Evolutionary conservation across 2,113 vertebrate genomes (phyloP), one percentile per base, ranked within the genome.

Genomic region (Galemys pyrenaicus): DNA sequence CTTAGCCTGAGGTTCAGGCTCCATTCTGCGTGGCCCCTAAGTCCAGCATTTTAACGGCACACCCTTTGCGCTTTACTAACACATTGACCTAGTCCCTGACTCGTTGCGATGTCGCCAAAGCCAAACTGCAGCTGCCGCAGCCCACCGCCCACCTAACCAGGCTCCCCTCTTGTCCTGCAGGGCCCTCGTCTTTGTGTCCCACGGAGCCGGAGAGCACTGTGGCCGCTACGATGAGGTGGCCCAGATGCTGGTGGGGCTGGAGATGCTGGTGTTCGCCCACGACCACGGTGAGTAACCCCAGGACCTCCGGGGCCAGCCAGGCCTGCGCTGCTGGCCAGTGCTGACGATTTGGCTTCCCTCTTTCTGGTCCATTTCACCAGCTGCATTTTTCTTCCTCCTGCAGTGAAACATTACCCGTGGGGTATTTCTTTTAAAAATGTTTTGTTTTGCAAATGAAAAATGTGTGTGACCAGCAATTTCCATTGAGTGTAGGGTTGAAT

Each of bases 141-240:
- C n/a, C 20, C 37, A 5, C 30, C 0, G 2, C 51, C 30, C 26
- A 44, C 51, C 73, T 98, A 78, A 97, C 95, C 75, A 12, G 44
- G 65, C 10, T 94, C 19, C 71, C 22, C 94, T 98, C 86, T 92
- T 94, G 32, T 97, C 91, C 88, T 32, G 30, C 97, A 99, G 99
- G 98, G 99, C 99, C 13, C 98, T 99, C 37, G 98, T 99, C 95
- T 99, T 99, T 49, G 97, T 99, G 56, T 98, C 97, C 73, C 99
- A 99, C 0, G 99, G 99, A 2, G 99, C 99, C 1, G 99, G 98
- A 71, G 99, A 99, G 94, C 99, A 99, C 96, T 99, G 98, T 19
- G 99, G 99, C 88, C 98, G 98, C n/a, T 99, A 99, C 2, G 98
- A 98, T 0, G 99, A 99, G 79, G 97, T 99, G 91, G 99, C 99